Evolutionary conservation across 2,113 vertebrate species (phyloP), one percentile per base, ranked within the genome.

Genomic region (Cyanoliseus patagonus): DNA sequence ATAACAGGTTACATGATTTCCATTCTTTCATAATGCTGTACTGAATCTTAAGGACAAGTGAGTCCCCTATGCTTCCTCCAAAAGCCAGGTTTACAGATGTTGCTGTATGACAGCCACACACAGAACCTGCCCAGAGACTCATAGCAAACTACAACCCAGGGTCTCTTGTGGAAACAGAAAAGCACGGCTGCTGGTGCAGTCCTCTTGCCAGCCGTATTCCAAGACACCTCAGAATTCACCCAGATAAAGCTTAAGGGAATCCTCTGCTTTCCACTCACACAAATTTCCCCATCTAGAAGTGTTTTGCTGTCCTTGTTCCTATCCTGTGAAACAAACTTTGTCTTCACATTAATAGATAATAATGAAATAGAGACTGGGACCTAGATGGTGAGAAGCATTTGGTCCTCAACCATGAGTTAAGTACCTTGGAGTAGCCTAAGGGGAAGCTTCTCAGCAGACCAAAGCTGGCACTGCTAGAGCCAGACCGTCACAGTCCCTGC

Each of bases 161-260:
- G n/a, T 19, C 25, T 69, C 3, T 3, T 1, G 19, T 8, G 83
- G 80, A 31, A 57, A 69, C 0, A 39, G 42, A n/a, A 76, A 79
- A 25, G 35, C 2, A 1, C 1, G 2, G 51, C 77, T 6, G 2
- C 62, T 46, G 33, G 3, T 33, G 49, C 52, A 13, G 28, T 28
- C 25, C 24, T 46, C 41, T 49, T 69, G 39, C 83, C 86, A 85
- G 72, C 47, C n/a, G 37, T 7, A 7, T 31, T 44, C 63, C 51
- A 27, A 81, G 37, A 63, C 55, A 88, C 30, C 57, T 44, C 57
- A 24, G 31, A 67, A 84, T 37, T 68, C 61, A 67, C 37, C 28
- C 46, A 37, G 22, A 37, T 23, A 88, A 68, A 59, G 30, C 46
- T 81, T 33, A 74, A 53, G 51, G 31, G 55, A 75, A 63, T 86